Evolutionary conservation across 2,888 invertebrate genomes (phyloP).

Genomic region (Andrena marginata): DNA sequence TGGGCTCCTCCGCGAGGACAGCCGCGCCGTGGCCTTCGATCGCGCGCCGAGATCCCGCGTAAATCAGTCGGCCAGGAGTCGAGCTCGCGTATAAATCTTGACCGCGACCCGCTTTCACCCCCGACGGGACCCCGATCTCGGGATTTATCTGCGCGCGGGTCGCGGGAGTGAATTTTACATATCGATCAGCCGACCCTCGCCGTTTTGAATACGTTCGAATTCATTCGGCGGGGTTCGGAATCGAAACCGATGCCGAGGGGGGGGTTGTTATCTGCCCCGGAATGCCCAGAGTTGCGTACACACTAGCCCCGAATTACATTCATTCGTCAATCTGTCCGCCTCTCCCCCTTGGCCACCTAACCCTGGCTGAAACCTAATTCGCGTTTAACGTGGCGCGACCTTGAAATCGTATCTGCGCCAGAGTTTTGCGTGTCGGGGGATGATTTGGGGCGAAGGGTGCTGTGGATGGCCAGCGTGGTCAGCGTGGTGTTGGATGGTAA

Average conservation of each 20-base stretch:
- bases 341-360: slow-evolving; percentile 6
- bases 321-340: slow-evolving; percentile 68
- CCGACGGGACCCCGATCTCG: slow-evolving; percentile 38
- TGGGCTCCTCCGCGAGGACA: not conserved
- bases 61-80: slow-evolving; percentile 49
- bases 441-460: not conserved
- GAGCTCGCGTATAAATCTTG: slow-evolving; percentile 65
- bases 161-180: slow-evolving; percentile 74
- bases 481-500: not conserved
- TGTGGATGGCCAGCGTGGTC: not conserved
- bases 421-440: not conserved
- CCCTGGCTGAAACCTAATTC: slow-evolving; percentile 33
- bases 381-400: slow-evolving; percentile 41
- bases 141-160: slow-evolving; percentile 71
- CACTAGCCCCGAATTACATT: slow-evolving; percentile 58
- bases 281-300: slow-evolving; percentile 46
- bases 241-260: slow-evolving; percentile 22
- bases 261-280: slow-evolving; percentile 54
- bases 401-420: slow-evolving; percentile 4
- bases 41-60: slow-evolving; percentile 53
- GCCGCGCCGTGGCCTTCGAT: slow-evolving; percentile 39
- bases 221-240: slow-evolving; percentile 47
- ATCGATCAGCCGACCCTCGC: slow-evolving; percentile 68
- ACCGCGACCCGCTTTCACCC: slow-evolving; percentile 61
- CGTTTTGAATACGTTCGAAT: slow-evolving; percentile 69